phyloP scores from a whole-genome alignment of 2,113 vertebrate species.

The Microtus montanus region DNA sequence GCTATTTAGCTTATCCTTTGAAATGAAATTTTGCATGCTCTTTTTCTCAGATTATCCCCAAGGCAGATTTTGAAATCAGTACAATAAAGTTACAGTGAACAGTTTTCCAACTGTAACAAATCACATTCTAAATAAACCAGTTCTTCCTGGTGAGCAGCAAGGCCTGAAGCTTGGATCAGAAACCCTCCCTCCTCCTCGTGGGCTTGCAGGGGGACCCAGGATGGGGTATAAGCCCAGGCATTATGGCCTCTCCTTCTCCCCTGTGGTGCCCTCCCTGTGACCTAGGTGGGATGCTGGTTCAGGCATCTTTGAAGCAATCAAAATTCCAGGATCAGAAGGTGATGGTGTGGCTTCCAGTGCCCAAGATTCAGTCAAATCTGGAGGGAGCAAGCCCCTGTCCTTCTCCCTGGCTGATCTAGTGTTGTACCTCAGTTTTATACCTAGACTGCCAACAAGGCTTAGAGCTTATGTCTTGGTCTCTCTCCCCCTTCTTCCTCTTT shows the following conservation, averaged over 20 bases:
- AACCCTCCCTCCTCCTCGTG: neutral
- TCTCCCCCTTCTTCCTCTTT: neutral
- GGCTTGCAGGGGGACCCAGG: rapidly evolving
- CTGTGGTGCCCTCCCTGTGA: neutral
- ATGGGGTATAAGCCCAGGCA: rapidly evolving
- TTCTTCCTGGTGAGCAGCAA: neutral
- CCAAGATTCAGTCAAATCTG: neutral
- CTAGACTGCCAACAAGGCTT: neutral
- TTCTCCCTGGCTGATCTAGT: neutral
- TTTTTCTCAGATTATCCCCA: conserved; percentile 4
- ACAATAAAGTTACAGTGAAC: neutral
- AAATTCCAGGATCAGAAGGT: neutral
- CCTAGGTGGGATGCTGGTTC: neutral
- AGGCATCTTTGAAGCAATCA: neutral
- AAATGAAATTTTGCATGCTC: conserved; percentile 22
- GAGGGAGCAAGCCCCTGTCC: neutral
- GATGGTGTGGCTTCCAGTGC: neutral
- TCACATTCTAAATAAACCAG: conserved; percentile 9
- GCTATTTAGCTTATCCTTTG: neutral
- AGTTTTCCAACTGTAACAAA: conserved; percentile 1
- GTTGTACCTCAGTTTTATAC: neutral
- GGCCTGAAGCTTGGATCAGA: neutral
- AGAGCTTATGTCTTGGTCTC: neutral
- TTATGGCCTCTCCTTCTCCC: too few species aligned
- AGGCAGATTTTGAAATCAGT: neutral